Evolutionary conservation across 2,888 invertebrate genomes (phyloP).

Genomic region (Caenorhabditis sp.): DNA sequence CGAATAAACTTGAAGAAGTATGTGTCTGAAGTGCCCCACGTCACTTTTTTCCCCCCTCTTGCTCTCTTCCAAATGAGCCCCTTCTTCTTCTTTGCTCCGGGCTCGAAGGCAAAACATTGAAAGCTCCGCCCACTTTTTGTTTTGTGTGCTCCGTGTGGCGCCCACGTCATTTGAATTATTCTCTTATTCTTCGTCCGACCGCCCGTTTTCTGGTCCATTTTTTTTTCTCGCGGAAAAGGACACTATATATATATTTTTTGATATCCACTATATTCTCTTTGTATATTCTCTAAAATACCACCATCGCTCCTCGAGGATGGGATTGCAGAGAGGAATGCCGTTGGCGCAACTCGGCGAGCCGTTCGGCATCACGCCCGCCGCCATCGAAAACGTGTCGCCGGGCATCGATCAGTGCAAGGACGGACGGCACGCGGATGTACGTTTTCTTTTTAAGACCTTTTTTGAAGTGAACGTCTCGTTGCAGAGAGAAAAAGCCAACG

Average conservation of each 20-base stretch:
- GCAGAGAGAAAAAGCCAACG: slow-evolving; percentile 8
- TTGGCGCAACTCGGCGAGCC: slow-evolving; percentile 67
- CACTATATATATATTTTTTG: too few species aligned
- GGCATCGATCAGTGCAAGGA: slow-evolving; percentile 49
- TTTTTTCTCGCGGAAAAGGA: too few species aligned
- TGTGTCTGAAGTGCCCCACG: background rate
- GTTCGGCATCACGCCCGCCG: slow-evolving; percentile 59
- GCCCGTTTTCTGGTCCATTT: too few species aligned
- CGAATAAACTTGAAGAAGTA: too few species aligned
- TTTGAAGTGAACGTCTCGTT: too few species aligned
- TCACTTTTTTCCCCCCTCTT: slow-evolving; percentile 5
- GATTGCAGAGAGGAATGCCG: slow-evolving; percentile 62
- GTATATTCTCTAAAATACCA: background rate
- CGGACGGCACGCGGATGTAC: slow-evolving; percentile 24
- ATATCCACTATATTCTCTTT: too few species aligned
- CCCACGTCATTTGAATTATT: slow-evolving; percentile 41
- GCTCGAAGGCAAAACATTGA: slow-evolving; percentile 21
- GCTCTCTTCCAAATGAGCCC: slow-evolving; percentile 31
- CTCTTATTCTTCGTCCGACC: slow-evolving; percentile 10
- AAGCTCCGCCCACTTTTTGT: too few species aligned
- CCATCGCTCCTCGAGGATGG: slow-evolving; percentile 34
- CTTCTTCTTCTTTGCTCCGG: slow-evolving; percentile 31
- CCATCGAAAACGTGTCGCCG: slow-evolving; percentile 58
- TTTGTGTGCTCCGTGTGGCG: background rate
- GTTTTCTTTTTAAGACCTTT: slow-evolving; percentile 22